A percentile compares a stretch with the other conserved stretches of the same genome.
These are phyloP conservation scores for Larimichthys crocea DNA, from an alignment of 2,113 vertebrate genomes.

Conservation along the genomic window DNA sequence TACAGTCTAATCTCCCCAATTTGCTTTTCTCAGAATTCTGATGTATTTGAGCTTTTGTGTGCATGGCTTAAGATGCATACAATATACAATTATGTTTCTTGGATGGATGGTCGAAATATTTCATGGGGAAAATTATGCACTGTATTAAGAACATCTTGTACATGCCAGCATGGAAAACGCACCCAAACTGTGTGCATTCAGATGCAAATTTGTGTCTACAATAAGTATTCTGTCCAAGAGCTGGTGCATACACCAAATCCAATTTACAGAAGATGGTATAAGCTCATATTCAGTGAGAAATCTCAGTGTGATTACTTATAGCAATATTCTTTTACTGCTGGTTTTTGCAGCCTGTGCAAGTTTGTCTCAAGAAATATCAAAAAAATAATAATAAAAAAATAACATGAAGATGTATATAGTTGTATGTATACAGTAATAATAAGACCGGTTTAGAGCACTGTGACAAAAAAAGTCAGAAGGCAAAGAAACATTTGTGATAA, in stretches of 20 bases:
- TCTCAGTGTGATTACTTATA: background rate
- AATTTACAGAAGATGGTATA: slow-evolving; percentile 21
- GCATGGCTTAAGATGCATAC: slow-evolving; percentile 22
- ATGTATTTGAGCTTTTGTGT: slow-evolving; percentile 50
- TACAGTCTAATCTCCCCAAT: slow-evolving; percentile 46
- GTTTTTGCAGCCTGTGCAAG: background rate
- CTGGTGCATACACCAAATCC: background rate
- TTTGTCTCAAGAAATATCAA: background rate
- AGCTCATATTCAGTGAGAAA: slow-evolving; percentile 3
- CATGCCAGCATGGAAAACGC: slow-evolving; percentile 9
- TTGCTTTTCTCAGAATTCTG: slow-evolving; percentile 18
- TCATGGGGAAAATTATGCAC: slow-evolving; percentile 36
- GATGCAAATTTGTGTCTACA: slow-evolving; percentile 49
- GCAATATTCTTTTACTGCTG: background rate
- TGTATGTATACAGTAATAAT: too few species aligned
- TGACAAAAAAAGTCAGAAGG: background rate
- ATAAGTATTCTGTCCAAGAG: slow-evolving; percentile 29
- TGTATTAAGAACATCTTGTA: slow-evolving; percentile 10
- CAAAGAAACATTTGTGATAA: background rate
- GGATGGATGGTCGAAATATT: slow-evolving; percentile 37
- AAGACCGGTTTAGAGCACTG: background rate
- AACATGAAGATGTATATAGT: too few species aligned
- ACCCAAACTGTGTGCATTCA: slow-evolving; percentile 31
- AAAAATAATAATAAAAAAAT: too few species aligned
- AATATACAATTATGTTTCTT: slow-evolving; percentile 43